These are phyloP conservation scores for Watsonalla cultraria DNA, from an alignment of 2,888 invertebrate species.

Conservation along the genomic window DNA sequence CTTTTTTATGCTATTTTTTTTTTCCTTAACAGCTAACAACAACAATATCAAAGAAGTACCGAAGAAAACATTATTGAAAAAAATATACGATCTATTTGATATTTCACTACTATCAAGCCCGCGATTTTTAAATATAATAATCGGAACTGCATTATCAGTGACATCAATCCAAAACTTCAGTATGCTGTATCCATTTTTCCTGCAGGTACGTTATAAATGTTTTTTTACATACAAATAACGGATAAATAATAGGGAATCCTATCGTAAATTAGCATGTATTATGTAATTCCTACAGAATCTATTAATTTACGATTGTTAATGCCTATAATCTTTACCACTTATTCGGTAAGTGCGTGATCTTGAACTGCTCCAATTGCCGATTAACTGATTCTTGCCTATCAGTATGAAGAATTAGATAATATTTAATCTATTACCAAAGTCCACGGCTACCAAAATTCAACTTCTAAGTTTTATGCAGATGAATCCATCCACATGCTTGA, in stretches of 20 bases:
- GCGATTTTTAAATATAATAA: constrained; percentile 81
- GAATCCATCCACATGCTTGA: too few species aligned
- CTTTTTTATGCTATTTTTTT: constrained; percentile 15
- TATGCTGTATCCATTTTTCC: constrained; percentile 83
- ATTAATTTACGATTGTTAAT: neutral
- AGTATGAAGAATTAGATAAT: too few species aligned
- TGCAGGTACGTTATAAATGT: constrained; percentile 62
- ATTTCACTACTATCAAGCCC: constrained; percentile 80
- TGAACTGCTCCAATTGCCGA: neutral
- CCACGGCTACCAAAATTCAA: too few species aligned
- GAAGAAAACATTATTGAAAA: constrained; percentile 37
- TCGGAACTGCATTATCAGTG: constrained; percentile 82
- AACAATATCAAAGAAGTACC: constrained; percentile 6
- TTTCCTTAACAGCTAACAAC: constrained; percentile 22
- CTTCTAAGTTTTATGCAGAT: too few species aligned
- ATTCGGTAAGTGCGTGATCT: neutral
- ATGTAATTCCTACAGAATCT: neutral
- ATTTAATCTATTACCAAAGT: too few species aligned
- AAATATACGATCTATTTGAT: constrained; percentile 77
- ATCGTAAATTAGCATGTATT: neutral
- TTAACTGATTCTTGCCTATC: neutral
- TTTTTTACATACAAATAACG: constrained; percentile 6
- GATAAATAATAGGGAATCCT: neutral
- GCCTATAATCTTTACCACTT: neutral
- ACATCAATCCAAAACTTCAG: constrained; percentile 84